Evolutionary conservation across 2,888 invertebrate species (phyloP), one percentile per base, ranked within the genome.

Genomic region (Endotricha flammealis): DNA sequence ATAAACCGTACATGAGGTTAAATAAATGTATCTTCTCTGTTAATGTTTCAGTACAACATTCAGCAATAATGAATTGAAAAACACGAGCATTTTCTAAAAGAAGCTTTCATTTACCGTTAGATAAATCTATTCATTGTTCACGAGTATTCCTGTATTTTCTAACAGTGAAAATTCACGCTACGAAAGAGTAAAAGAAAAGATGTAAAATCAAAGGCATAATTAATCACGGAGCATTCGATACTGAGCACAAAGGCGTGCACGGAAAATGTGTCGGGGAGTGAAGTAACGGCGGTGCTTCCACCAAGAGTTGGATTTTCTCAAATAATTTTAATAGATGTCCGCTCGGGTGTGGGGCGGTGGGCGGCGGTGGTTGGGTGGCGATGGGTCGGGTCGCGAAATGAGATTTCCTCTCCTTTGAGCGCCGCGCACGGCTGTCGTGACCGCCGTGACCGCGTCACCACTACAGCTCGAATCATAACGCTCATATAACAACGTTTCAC

Each of bases 311-410:
- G 68, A 70, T 66, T 71, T 75, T 77, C 75, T 76, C 75, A 70
- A 83, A 81, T 81, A 72, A 81, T 83, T 82, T 83, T 81, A 81
- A 82, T 82, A 81, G 77, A 74, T 76, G 77, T 79, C 72, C 70
- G 62, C 53, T 51, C 42, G 44, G 54, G 54, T 44, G 36, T 41
- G 42, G 39, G 29, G 48, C 14, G 54, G 44, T 52, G 44, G 48
- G 38, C 40, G 42, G 50, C 45, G 48, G 38, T 44, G 37, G 50
- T 17, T 30, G 35, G 44, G 44, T 33, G 22, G 50, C 54, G 46
- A 36, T 32, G 45, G 36, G 51, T 48, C 17, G 42, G 53, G 58
- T 47, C 55, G 60, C 64, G 65, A 81, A 85, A 85, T 85, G 82
- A 82, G 82, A 85, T 83, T 83, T 85, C 80, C 82, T 83, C 81